Conservation (phyloP, 23 tunicate species). For the Oikopleura vanhoeffeni region DNA sequence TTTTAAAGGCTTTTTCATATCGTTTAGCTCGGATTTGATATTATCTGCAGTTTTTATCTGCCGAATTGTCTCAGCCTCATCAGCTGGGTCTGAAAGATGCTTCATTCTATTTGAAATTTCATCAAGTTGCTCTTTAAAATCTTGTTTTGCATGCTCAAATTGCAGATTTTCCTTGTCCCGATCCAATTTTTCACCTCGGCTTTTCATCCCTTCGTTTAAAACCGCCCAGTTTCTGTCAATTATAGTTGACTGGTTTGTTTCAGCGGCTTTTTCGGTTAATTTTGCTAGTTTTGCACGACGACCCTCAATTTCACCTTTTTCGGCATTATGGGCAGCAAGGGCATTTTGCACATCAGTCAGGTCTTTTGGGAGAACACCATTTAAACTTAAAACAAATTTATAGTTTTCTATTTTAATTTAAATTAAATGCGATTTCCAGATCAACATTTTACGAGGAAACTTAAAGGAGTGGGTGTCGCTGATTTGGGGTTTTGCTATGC, state of each 20-base stretch:
- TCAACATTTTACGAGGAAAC: too few relatives aligned
- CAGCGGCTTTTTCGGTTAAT: background rate
- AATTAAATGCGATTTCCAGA: too few relatives aligned
- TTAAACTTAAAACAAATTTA: too few relatives aligned
- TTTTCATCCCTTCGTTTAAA: background rate
- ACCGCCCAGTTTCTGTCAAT: background rate
- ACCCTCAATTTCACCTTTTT: background rate
- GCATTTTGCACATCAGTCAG: background rate
- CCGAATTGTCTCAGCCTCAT: background rate
- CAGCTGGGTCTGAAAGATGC: background rate
- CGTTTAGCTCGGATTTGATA: background rate
- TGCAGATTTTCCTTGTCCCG: background rate
- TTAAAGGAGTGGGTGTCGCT: too few relatives aligned
- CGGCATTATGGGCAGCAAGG: background rate
- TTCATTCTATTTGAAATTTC: background rate
- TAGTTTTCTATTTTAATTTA: too few relatives aligned
- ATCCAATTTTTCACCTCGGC: background rate
- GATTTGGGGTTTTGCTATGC: too few relatives aligned
- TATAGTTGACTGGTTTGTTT: background rate
- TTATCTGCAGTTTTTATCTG: background rate
- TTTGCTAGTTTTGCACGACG: background rate
- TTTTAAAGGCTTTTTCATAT: background rate
- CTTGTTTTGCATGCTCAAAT: background rate
- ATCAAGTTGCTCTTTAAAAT: background rate
- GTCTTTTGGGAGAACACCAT: too few relatives aligned